phyloP scores from a whole-genome alignment of 37 sponge, comb jelly and placozoan genomes.

The Tethya wilhelma region DNA sequence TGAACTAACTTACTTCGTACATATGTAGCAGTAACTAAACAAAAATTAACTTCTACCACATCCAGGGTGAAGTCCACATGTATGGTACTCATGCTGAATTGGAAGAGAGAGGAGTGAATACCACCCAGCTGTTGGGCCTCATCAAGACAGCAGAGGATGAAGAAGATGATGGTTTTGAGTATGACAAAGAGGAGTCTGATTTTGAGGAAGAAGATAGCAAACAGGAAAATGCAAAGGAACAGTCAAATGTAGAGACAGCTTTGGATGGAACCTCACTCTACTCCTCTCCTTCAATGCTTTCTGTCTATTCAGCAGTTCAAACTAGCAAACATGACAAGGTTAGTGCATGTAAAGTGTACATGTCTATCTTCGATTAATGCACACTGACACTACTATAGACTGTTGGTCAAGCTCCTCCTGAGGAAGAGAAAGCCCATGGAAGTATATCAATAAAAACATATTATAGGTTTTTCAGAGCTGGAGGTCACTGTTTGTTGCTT shows the following conservation, averaged over 20 bases:
- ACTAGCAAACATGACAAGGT: constrained; percentile 22
- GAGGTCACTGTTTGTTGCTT: constrained; percentile 43
- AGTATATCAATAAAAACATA: constrained; percentile 59
- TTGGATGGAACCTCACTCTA: constrained; percentile 15
- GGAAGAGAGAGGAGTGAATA: constrained; percentile 10
- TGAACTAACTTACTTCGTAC: no score
- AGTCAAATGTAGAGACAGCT: neutral
- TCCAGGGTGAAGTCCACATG: constrained; percentile 15
- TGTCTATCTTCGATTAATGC: neutral
- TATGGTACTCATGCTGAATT: constrained; percentile 27
- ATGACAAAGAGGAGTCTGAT: neutral
- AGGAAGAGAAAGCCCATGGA: constrained; percentile 59
- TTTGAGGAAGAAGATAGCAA: constrained; percentile 8
- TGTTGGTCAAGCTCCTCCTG: constrained; percentile 1
- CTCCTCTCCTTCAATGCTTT: constrained; percentile 7
- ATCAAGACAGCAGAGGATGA: constrained; percentile 11
- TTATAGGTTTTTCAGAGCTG: constrained; percentile 55
- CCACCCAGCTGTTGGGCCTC: constrained; percentile 13
- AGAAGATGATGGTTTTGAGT: constrained; percentile 20
- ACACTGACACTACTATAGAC: no score
- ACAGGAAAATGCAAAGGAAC: neutral
- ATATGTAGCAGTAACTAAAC: neutral
- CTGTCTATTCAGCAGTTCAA: constrained; percentile 18
- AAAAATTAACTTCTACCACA: neutral
- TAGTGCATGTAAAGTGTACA: neutral